Percentiles rank a stretch among this genome's conserved stretches.
These are phyloP conservation scores for Aphrocallistes beatrix DNA, from an alignment of 37 sponge, comb jelly and placozoan species.

Conservation along the genomic window DNA sequence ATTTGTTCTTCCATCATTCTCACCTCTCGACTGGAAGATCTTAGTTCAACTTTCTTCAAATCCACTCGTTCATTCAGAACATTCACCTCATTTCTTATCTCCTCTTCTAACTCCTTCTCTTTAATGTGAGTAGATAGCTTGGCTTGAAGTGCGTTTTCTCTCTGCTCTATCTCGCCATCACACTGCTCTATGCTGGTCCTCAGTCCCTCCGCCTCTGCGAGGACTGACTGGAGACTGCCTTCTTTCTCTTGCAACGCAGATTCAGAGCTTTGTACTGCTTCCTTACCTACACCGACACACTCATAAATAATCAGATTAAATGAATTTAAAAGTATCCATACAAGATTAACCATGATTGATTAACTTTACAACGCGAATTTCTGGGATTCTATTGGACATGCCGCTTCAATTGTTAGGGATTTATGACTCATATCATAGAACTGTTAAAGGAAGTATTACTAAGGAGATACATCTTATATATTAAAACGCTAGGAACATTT, in stretches of 20 bases:
- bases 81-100: background rate
- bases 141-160: background rate
- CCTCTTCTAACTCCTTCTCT: background rate
- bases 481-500: too few relatives aligned
- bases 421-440: too few relatives aligned
- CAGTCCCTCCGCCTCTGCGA: background rate
- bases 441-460: too few relatives aligned
- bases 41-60: constrained; percentile 17
- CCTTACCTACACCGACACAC: too few relatives aligned
- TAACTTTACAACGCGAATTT: too few relatives aligned
- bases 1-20: constrained; percentile 40
- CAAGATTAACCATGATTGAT: too few relatives aligned
- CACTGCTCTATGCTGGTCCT: background rate
- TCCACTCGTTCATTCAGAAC: background rate
- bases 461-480: too few relatives aligned
- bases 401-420: too few relatives aligned
- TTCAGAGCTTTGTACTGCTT: background rate
- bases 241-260: background rate
- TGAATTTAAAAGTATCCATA: too few relatives aligned
- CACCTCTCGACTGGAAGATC: constrained; percentile 36
- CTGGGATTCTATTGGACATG: too few relatives aligned
- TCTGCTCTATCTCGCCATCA: background rate
- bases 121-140: background rate
- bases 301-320: too few relatives aligned
- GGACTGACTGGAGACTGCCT: background rate